A percentile compares a stretch with the other conserved stretches of the same genome.
These are phyloP conservation scores for Choloepus hoffmanni DNA, from an alignment of 2,113 vertebrate genomes.

Conservation along the genomic window DNA sequence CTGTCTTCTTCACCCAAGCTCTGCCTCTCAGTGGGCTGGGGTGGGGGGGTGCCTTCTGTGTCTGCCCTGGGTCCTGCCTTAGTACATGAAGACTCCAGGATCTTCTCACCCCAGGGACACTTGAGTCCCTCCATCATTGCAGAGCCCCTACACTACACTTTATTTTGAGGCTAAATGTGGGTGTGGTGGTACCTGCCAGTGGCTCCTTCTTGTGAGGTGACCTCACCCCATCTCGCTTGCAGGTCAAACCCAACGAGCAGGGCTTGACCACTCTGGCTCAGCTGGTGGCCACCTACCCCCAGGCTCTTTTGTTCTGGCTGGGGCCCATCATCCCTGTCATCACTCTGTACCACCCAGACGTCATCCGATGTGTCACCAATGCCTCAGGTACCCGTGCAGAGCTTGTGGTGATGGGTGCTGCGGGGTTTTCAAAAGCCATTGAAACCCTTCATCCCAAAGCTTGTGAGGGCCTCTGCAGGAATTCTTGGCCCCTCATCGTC, in stretches of 20 bases:
- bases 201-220: neutral
- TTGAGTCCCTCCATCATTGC: neutral
- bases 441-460: neutral
- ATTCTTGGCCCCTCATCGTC: too few species aligned
- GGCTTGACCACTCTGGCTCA: neutral
- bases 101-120: neutral
- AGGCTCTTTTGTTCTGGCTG: slow-evolving; percentile 63
- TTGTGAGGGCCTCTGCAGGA: neutral
- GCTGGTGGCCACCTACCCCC: slow-evolving; percentile 30
- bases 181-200: accelerated
- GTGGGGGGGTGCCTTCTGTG: neutral
- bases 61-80: neutral
- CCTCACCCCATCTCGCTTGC: neutral
- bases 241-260: slow-evolving; percentile 66
- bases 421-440: neutral
- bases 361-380: slow-evolving; percentile 59
- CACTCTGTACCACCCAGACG: slow-evolving; percentile 77
- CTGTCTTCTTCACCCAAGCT: neutral
- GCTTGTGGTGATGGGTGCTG: neutral
- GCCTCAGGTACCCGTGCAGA: slow-evolving; percentile 79
- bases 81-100: neutral
- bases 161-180: accelerated
- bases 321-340: slow-evolving; percentile 59
- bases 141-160: too few species aligned
- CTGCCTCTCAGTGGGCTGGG: neutral